Evolutionary conservation across 92 coral and sea anemone genomes (phyloP), one percentile per base, ranked within the genome.

Genomic region (Actinernus sp.): DNA sequence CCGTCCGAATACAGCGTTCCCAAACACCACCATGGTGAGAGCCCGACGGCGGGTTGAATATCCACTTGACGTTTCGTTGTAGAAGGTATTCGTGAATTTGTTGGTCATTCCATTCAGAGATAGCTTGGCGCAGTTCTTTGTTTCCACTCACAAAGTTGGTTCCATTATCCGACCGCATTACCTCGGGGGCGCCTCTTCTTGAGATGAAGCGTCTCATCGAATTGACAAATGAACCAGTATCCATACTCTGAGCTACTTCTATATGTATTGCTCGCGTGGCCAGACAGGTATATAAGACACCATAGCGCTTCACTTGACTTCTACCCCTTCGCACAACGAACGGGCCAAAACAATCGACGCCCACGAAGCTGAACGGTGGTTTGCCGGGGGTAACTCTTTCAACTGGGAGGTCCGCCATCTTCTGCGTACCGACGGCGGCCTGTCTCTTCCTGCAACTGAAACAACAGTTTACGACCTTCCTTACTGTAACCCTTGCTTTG

Each of bases 101-200:
- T 49, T 44, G 19, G 0, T 62, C 29, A 31, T 62, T 62, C 69
- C 69, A 45, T 1, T 62, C 32, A 41, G 41, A 28, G 36, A 62
- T 26, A 11, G 69, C 69, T 62, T 62, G 55, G 9, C 38, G 41
- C 5, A 49, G 21, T 14, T 64, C 58, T 36, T 36, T 29, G 18
- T 64, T 51, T 26, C 72, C 72, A 22, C 38, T 41, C 25, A 40
- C 49, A 27, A 64, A 64, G 47, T 46, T 64, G 16, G 55, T 51
- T 17, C 72, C 72, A n/a, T 64, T 64, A 29, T 64, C 72, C 6
- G 72, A 64, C 4, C 72, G 44, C 30, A 64, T 46, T 22, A 40
- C 28, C 36, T 64, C 59, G 11, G 58, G 72, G 4, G 32, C 36
- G 12, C 72, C 72, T 46, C 72, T 29, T 64, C 72, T 62, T 9